Evolutionary conservation across 2,797 vertebrate genomes (phyloP).

Genomic region (Diceros bicornis): DNA sequence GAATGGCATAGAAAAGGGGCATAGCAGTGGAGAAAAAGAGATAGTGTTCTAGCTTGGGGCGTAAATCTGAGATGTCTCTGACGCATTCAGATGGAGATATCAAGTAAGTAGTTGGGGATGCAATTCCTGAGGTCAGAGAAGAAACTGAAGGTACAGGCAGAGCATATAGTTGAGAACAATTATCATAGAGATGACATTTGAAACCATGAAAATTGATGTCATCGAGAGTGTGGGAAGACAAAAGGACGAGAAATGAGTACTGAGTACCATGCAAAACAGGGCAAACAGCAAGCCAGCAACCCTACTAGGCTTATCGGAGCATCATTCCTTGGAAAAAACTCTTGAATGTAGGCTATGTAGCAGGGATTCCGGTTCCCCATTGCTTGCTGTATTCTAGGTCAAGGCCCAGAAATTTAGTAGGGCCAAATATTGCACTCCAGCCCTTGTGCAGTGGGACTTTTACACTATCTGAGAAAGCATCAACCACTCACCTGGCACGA

Average conservation of each 20-base stretch:
- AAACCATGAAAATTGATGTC: background rate
- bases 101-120: background rate
- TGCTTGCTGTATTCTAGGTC: background rate
- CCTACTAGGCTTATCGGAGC: background rate
- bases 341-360: background rate
- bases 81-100: slow-evolving; percentile 22
- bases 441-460: background rate
- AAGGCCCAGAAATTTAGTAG: background rate
- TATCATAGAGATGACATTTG: background rate
- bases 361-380: background rate
- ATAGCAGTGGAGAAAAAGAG: background rate
- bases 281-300: background rate
- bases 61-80: background rate
- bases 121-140: background rate
- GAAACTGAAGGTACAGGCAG: background rate
- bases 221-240: background rate
- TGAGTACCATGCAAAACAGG: background rate
- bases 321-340: background rate
- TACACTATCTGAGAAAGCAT: background rate
- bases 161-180: background rate
- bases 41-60: background rate
- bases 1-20: background rate
- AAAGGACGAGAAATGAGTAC: background rate
- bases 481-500: background rate
- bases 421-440: background rate